Conservation (phyloP, 2,888 invertebrate species). For the Tachina fera region DNA sequence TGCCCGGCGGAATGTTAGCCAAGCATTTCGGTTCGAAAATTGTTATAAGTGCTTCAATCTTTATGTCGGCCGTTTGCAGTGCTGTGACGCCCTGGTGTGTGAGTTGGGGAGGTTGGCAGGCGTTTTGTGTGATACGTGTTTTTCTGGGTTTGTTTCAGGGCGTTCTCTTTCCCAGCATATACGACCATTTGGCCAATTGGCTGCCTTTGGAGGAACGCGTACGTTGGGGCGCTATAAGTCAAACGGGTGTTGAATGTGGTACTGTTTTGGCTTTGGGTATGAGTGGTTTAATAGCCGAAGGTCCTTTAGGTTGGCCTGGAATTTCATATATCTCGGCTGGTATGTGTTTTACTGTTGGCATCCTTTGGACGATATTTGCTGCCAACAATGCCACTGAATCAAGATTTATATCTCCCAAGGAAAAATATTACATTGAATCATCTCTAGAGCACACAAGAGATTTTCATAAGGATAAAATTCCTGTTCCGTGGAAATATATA, state of each 20-base stretch:
- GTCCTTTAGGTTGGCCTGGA: conserved; percentile 86
- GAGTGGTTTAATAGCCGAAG: conserved; percentile 86
- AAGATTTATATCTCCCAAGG: conserved; percentile 84
- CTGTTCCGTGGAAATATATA: conserved; percentile 87
- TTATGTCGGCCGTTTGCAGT: conserved; percentile 86
- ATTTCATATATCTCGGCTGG: conserved; percentile 86
- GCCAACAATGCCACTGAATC: conserved; percentile 85
- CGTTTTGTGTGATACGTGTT: conserved; percentile 85
- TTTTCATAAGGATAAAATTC: conserved; percentile 77
- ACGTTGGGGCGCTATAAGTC: conserved; percentile 84
- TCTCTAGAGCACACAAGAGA: conserved; percentile 78
- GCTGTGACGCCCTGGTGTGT: conserved; percentile 87
- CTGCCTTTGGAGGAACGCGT: conserved; percentile 86
- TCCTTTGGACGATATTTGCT: conserved; percentile 84
- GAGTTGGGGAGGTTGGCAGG: conserved; percentile 85
- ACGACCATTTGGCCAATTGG: conserved; percentile 88
- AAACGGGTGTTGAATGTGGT: conserved; percentile 87
- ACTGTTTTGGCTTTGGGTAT: conserved; percentile 86
- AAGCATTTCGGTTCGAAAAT: conserved; percentile 88
- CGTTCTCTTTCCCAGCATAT: conserved; percentile 86
- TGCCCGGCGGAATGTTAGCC: conserved; percentile 87
- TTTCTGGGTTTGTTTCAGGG: conserved; percentile 88
- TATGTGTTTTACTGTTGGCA: conserved; percentile 84
- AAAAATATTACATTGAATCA: conserved; percentile 85
- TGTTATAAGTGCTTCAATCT: conserved; percentile 85